These are phyloP conservation scores for Meteorus cinctellus DNA, from an alignment of 2,888 invertebrate genomes.

Conservation along the genomic window DNA sequence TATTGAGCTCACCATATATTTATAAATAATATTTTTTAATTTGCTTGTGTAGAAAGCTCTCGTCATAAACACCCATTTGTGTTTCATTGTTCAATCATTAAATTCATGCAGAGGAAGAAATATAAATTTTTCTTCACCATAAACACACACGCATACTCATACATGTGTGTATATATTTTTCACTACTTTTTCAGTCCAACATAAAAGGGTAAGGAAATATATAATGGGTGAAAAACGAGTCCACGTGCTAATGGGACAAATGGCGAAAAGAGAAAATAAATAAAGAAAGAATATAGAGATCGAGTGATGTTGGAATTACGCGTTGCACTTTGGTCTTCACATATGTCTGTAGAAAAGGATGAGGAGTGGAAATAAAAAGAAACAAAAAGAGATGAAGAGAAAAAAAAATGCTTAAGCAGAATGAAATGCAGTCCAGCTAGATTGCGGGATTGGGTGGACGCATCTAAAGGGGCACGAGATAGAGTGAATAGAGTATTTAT, in stretches of 20 bases:
- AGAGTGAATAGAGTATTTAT: slow-evolving; percentile 40
- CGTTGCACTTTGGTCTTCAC: background rate
- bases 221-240: slow-evolving; percentile 13
- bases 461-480: slow-evolving; percentile 1
- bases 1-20: slow-evolving; percentile 7
- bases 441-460: slow-evolving; percentile 41
- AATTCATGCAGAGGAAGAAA: background rate
- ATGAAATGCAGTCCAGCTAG: slow-evolving; percentile 47
- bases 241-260: slow-evolving; percentile 12
- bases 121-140: background rate
- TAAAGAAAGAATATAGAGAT: background rate
- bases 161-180: background rate
- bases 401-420: slow-evolving; percentile 23
- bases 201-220: slow-evolving; percentile 13
- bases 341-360: background rate
- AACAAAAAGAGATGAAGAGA: background rate
- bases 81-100: slow-evolving; percentile 24
- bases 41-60: slow-evolving; percentile 15
- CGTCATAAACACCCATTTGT: slow-evolving; percentile 13
- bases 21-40: slow-evolving; percentile 3
- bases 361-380: background rate
- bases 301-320: background rate
- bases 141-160: background rate
- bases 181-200: background rate
- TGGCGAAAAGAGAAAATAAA: slow-evolving; percentile 11